Evolutionary conservation across 2,797 vertebrate genomes (phyloP), one percentile per base, ranked within the genome.

Genomic region (Chiroxiphia lanceolata): DNA sequence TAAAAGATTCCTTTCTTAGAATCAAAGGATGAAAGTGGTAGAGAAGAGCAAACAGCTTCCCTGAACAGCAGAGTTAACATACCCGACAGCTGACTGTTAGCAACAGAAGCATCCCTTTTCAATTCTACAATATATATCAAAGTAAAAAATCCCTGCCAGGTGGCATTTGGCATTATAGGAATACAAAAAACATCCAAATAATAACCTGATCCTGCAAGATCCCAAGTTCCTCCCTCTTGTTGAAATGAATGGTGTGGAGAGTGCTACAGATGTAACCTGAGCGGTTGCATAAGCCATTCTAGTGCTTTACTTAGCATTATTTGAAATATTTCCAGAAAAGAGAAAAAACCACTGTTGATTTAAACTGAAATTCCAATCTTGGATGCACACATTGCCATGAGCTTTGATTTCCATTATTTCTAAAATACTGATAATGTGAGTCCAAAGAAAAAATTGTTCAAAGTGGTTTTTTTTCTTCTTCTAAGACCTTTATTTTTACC

Each of bases 1-100:
- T 86, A 90, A 94, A 88, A 95, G 96, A 97, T 97, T 95, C 96
- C 94, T 97, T 82, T 90, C 86, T 74, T 59, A 89, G 82, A 96
- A 92, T 80, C 60, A 69, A 70, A 68, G 88, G 91, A 79, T 94
- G 71, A 89, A 93, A 78, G 81, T 8, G 29, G 38, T 38, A 81
- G 38, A n/a, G 63, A 91, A 45, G 31, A 59, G 13, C 50, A 72
- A 94, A 89, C 56, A 51, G 47, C 25, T 31, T 34, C 47, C 27
- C 19, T 0, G 0, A 86, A 76, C 33, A 74, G 74, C 29, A 42
- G 8, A 88, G 61, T 82, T 87, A 79, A 87, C 77, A 75, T 25
- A 59, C 19, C 48, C 10, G 1, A 60, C 59, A 95, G 47, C 74
- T 93, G 83, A 51, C 33, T 40, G 27, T 33, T 83, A 84, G 22